Conservation (phyloP, 1,140 invertebrate genomes). For the Lordiphosa collinella region DNA sequence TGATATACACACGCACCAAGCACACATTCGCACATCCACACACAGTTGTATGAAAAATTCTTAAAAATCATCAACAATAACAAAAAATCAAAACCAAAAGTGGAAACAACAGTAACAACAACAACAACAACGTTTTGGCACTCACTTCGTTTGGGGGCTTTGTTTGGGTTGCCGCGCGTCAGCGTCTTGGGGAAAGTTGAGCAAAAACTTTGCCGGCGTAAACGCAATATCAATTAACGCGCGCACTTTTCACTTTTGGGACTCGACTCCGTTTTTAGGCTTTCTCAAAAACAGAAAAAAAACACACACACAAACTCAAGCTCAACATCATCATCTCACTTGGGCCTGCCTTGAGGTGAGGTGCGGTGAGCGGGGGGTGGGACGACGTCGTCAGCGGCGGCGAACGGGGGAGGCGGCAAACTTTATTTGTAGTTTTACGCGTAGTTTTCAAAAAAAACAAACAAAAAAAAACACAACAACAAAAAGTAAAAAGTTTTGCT, state of each 20-base stretch:
- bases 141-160: slow-evolving; percentile 15
- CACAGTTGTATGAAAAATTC: slow-evolving; percentile 4
- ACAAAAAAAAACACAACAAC: too few species aligned
- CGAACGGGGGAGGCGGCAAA: background rate
- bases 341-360: background rate
- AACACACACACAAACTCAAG: too few species aligned
- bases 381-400: too few species aligned
- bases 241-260: slow-evolving; percentile 38
- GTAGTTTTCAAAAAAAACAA: slow-evolving; percentile 32
- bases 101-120: background rate
- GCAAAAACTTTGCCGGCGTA: slow-evolving; percentile 29
- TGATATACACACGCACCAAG: slow-evolving; percentile 7
- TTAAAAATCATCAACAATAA: slow-evolving; percentile 25
- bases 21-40: slow-evolving; percentile 12
- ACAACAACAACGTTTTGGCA: slow-evolving; percentile 10
- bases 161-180: background rate
- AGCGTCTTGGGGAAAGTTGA: slow-evolving; percentile 6
- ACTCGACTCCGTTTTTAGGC: slow-evolving; percentile 6
- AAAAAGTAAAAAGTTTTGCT: slow-evolving; percentile 23
- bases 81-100: slow-evolving; percentile 8
- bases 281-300: background rate
- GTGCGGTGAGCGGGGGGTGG: too few species aligned
- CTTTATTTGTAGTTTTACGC: slow-evolving; percentile 41
- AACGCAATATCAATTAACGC: slow-evolving; percentile 56
- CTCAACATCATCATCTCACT: too few species aligned